Conservation (phyloP, 1,140 invertebrate genomes). For the Calephelis nemesis region DNA sequence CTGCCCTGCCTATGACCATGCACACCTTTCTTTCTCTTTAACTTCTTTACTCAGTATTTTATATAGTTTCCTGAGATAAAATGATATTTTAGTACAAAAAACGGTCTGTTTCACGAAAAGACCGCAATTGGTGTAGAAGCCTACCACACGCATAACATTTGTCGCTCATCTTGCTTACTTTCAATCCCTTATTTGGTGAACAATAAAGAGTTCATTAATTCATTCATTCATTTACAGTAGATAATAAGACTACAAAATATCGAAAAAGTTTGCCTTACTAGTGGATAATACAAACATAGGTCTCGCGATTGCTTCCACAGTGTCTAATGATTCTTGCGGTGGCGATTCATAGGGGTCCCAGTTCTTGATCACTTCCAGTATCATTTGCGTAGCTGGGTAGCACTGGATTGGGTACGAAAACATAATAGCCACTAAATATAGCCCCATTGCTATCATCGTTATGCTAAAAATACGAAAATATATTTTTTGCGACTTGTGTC, state of each 20-base stretch:
- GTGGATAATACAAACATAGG: conserved; percentile 46
- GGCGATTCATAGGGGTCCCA: conserved; percentile 20
- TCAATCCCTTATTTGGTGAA: no score
- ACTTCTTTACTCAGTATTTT: no score
- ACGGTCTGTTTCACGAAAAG: no score
- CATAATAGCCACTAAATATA: conserved; percentile 44
- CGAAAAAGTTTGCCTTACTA: conserved; percentile 38
- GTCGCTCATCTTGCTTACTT: no score
- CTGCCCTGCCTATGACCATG: no score
- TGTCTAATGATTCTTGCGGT: conserved; percentile 30
- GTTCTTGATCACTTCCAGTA: conserved; percentile 46
- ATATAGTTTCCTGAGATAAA: no score
- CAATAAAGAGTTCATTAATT: background rate
- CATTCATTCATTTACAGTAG: background rate
- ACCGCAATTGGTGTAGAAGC: no score
- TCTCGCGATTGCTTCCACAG: conserved; percentile 37
- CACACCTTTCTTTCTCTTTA: no score
- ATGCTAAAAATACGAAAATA: conserved; percentile 36
- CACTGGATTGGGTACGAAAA: conserved; percentile 55
- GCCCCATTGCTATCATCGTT: conserved; percentile 40
- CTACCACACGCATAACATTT: no score
- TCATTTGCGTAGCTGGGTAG: conserved; percentile 47
- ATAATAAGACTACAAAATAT: background rate
- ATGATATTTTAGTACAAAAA: no score
- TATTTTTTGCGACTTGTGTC: background rate